Base-by-base conservation (phyloP, 2,888 invertebrate genomes). In the Elysia crispata region DNA sequence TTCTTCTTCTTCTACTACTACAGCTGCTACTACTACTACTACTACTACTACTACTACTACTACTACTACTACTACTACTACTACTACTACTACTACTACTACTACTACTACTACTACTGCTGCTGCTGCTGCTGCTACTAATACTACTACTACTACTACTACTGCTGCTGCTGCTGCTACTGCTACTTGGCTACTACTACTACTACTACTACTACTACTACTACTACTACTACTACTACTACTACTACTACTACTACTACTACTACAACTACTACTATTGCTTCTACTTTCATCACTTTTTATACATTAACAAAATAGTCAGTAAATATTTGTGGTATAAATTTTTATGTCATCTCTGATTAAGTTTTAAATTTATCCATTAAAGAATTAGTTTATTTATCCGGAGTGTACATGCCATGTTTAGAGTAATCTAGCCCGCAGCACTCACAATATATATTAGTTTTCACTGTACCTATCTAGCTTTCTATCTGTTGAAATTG, bases 161-260 rank as follows among this genome's bases (percentile, higher is more conserved):
- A 70, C 70, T 33, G 41, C n/a, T n/a, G n/a, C n/a, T n/a, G n/a
- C n/a, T n/a, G n/a, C n/a, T n/a, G n/a, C n/a, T n/a, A n/a, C n/a
- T n/a, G n/a, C n/a, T n/a, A n/a, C n/a, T n/a, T n/a, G n/a, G n/a
- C n/a, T n/a, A n/a, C n/a, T n/a, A n/a, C 70, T 33, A 70, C 70
- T 70, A 70, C 70, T 70, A 70, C 70, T 70, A 70, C 70, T 70
- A 70, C 70, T 70, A 70, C 70, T 70, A 70, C 70, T 70, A 70
- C 70, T 1, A 70, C 70, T 70, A 70, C 70, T 70, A 33, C 70
- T 70, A 70, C 70, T 70, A 70, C 70, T 70, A 70, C 33, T 70
- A 70, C 70, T 70, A 70, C 70, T 70, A 70, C 70, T 70, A 70
- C 70, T 70, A 70, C 70, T 70, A 70, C 49, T 70, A 3, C 70